phyloP scores from a whole-genome alignment of 2,888 invertebrate genomes.

The Tetragonula carbonaria region DNA sequence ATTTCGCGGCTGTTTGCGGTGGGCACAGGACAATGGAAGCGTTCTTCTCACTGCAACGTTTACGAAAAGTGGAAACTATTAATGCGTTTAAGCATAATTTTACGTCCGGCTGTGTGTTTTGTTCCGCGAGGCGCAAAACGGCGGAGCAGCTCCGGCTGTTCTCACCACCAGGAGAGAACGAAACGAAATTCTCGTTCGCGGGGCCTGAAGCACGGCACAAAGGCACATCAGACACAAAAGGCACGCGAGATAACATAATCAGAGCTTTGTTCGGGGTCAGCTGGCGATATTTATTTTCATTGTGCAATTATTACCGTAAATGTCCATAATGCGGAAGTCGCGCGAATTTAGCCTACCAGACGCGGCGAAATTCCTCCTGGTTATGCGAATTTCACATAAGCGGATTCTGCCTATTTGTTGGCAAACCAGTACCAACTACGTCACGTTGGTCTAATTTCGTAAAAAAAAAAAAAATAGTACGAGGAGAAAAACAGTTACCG shows the following conservation, averaged over 20 bases:
- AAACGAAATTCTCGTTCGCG: slow-evolving; percentile 23
- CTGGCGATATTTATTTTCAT: slow-evolving; percentile 45
- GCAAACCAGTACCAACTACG: background rate
- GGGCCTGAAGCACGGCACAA: slow-evolving; percentile 19
- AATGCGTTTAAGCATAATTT: slow-evolving; percentile 24
- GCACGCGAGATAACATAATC: slow-evolving; percentile 10
- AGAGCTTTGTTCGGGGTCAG: slow-evolving; percentile 26
- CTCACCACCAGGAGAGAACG: background rate
- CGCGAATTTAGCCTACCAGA: slow-evolving; percentile 6
- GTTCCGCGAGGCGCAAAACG: background rate
- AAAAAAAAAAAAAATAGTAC: background rate
- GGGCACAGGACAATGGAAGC: background rate
- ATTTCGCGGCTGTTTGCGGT: background rate
- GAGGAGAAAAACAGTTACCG: background rate
- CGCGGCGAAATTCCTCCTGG: background rate
- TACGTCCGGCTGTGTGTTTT: slow-evolving; percentile 4
- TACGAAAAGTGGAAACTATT: slow-evolving; percentile 11
- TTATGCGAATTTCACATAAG: slow-evolving; percentile 30
- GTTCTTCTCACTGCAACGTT: background rate
- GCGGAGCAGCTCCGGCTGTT: background rate
- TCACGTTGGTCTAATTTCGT: background rate
- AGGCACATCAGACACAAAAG: slow-evolving; percentile 20
- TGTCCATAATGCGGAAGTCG: slow-evolving; percentile 11
- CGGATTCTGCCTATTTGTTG: slow-evolving; percentile 7
- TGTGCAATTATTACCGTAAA: slow-evolving; percentile 39